Conservation (phyloP, 2,888 invertebrate genomes). For the Drosophila algonquin region DNA sequence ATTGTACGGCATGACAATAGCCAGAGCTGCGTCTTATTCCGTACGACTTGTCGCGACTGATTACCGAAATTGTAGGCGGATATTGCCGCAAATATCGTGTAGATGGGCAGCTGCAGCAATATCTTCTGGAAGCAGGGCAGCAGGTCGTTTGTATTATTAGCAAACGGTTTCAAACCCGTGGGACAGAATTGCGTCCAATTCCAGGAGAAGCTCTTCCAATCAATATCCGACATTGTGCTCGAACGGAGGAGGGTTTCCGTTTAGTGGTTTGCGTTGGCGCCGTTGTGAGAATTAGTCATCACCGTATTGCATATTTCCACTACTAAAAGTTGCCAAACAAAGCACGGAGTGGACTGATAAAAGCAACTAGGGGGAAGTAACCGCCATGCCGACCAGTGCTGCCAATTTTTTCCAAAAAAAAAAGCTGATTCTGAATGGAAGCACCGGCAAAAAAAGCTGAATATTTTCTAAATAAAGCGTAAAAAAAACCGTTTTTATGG, state of each 20-base stretch:
- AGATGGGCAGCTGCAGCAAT: slow-evolving; percentile 90
- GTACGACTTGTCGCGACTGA: slow-evolving; percentile 85
- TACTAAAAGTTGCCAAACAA: not conserved
- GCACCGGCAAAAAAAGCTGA: too few species aligned
- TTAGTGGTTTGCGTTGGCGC: slow-evolving; percentile 4
- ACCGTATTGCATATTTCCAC: slow-evolving; percentile 23
- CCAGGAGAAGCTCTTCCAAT: slow-evolving; percentile 84
- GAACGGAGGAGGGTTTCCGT: slow-evolving; percentile 7
- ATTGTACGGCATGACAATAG: slow-evolving; percentile 88
- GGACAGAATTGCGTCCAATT: slow-evolving; percentile 91
- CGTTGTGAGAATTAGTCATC: slow-evolving; percentile 6
- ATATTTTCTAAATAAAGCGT: too few species aligned
- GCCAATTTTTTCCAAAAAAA: too few species aligned
- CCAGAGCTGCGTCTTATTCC: slow-evolving; percentile 87
- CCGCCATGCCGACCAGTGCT: not conserved
- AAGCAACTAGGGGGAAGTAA: not conserved
- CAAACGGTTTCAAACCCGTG: slow-evolving; percentile 89
- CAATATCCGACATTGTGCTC: slow-evolving; percentile 52
- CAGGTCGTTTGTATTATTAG: slow-evolving; percentile 89
- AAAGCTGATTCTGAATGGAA: too few species aligned
- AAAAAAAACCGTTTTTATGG: too few species aligned
- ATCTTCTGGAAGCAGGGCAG: slow-evolving; percentile 94
- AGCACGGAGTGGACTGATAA: not conserved
- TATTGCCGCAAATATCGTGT: slow-evolving; percentile 88
- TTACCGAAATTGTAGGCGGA: slow-evolving; percentile 93